Base-by-base conservation (phyloP, 2,888 invertebrate species). In the Prosapia bicincta region DNA sequence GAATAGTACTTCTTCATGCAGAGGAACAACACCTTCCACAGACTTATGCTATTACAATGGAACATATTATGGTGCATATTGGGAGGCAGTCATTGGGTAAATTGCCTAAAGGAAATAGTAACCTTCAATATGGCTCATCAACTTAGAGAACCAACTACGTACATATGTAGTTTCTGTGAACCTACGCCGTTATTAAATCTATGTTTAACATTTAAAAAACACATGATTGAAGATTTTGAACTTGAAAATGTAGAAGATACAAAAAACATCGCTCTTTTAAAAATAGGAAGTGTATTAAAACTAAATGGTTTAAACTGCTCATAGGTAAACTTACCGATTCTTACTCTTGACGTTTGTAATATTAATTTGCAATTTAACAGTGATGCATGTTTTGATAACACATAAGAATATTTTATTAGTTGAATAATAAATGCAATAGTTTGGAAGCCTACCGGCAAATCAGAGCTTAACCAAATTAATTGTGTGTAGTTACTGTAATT, bases 1-100 rank as follows among this genome's bases (percentile, higher is more conserved):
- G 78, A 20, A 30, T 76, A n/a, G n/a, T 78, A 24, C 28, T 77
- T 3, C 25, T 72, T 7, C 28, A 74, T 26, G 66, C 26, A 66
- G 24, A 72, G 76, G 77, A 0, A 54, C 76, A 0, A 69, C 13
- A 30, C 74, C 75, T 13, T 78, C 75, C 26, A 13, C 2, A 25
- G 71, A 75, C 43, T 5, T 78, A 24, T n/a, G n/a, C n/a, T n/a
- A n/a, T n/a, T n/a, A n/a, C n/a, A n/a, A n/a, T n/a, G n/a, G n/a
- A n/a, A n/a, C n/a, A 0, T 13, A 25, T 0, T 43, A 76, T 28
- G 23, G 0, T 0, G 74, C 66, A 0, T 76, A 30, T 66, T 23
- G 32, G 7, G 71, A 54, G 0, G 74, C 75, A 3, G 76, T 71
- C n/a, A 20, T 38, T 78, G 77, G 76, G 2, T 38, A 0, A 3